Conservation (phyloP, 2,888 invertebrate species). For the Calliphora vomitoria region DNA sequence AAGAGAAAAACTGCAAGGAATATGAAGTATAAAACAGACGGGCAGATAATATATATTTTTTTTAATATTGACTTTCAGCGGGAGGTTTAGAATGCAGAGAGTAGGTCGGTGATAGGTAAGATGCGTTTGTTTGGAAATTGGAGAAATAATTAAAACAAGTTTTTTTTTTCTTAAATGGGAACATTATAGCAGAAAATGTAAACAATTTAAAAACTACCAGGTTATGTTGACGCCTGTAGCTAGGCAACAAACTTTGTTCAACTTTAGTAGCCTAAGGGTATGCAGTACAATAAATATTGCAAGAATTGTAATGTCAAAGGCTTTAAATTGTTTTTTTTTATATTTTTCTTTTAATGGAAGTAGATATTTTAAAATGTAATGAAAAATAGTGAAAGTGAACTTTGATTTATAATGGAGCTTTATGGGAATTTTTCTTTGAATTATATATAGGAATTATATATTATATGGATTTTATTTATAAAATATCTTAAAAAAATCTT, state of each 20-base stretch:
- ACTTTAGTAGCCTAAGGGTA: constrained; percentile 17
- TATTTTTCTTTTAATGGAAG: not conserved
- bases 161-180: not conserved
- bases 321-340: too few species aligned
- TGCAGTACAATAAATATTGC: not conserved
- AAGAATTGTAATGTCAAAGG: not conserved
- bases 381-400: too few species aligned
- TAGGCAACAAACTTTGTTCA: constrained; percentile 11
- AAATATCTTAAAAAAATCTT: too few species aligned
- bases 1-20: not conserved
- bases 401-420: too few species aligned
- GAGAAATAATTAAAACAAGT: constrained; percentile 29
- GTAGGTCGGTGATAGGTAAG: not conserved
- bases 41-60: not conserved
- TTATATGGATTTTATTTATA: too few species aligned
- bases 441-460: too few species aligned
- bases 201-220: constrained; percentile 16
- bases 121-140: not conserved
- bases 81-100: not conserved
- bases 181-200: not conserved
- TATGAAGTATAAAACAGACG: not conserved
- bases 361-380: too few species aligned
- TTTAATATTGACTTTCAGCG: constrained; percentile 18
- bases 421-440: too few species aligned
- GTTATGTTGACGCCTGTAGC: constrained; percentile 8